A percentile compares a stretch with the other conserved stretches of the same genome.
phyloP scores from a whole-genome alignment of 2,797 vertebrate species.

The Fistularia tabacaria region DNA sequence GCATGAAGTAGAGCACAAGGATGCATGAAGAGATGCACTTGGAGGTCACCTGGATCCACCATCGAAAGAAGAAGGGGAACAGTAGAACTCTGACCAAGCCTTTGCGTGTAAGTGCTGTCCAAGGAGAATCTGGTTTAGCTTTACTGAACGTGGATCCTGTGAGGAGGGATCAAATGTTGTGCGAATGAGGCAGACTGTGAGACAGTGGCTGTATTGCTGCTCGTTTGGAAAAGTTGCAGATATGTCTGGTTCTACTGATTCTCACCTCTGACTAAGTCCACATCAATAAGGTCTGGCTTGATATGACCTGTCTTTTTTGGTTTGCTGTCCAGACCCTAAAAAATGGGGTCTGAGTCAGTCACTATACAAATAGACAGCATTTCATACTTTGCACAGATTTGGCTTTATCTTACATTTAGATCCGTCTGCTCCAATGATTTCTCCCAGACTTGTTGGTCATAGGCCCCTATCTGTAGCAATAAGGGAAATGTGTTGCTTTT shows the following conservation, averaged over 20 bases:
- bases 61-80: constrained; percentile 91
- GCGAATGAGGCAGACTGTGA: not conserved
- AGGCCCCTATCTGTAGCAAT: constrained; percentile 85
- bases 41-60: constrained; percentile 99
- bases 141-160: constrained; percentile 96
- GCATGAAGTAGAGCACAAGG: constrained; percentile 88
- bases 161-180: not conserved
- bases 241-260: not conserved
- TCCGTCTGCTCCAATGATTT: constrained; percentile 87
- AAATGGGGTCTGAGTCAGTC: not conserved
- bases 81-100: constrained; percentile 92
- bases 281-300: constrained; percentile 96
- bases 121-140: constrained; percentile 94
- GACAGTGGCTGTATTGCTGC: not conserved
- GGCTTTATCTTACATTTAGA: constrained; percentile 77
- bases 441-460: constrained; percentile 95
- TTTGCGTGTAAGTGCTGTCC: constrained; percentile 90
- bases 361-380: not conserved
- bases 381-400: not conserved
- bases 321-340: constrained; percentile 91
- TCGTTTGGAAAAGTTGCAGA: not conserved
- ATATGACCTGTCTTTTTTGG: constrained; percentile 94
- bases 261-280: constrained; percentile 96
- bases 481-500: constrained; percentile 29
- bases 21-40: constrained; percentile 86